Base-by-base conservation (phyloP, 2,113 vertebrate species). In the Lipophrys pholis region DNA sequence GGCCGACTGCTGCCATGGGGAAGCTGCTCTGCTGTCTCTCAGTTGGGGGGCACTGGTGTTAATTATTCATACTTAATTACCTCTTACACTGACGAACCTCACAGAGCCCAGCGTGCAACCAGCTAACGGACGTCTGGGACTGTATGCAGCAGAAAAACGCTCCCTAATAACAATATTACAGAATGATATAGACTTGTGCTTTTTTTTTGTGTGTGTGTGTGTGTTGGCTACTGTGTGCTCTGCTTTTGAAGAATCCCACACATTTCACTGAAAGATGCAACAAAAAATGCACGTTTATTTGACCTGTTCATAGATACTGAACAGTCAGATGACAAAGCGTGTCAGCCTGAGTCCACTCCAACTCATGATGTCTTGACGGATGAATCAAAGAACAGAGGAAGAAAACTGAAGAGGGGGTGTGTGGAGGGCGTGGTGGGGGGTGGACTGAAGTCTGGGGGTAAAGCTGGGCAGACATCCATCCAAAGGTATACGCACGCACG, bases 1-100 rank as follows among this genome's bases (percentile, higher is more conserved):
- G 78, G 55, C 83, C 42, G 70, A 85, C 88, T 87, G 73, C 86
- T 90, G 87, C 91, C 91, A 88, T 73, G 61, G 89, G 89, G 85
- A 89, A 88, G 82, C 85, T 69, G 70, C 86, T 82, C 79, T 74
- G 85, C 86, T 72, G 72, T 81, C 83, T 91, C 89, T 83, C 91
- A 88, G 83, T 89, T 51, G 81, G 87, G 84, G 87, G 78, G 61
- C 54, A 58, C 78, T 68, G 76, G 79, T 89, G 85, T 92, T 94
- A 95, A 94, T 95, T 93, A 95, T 94, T 94, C 90, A 94, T 92
- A 91, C 87, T 93, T 94, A 92, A 93, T 95, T 94, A 94, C 90
- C 90, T 88, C 86, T 90, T 87, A 90, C 80, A 71, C 82, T 85
- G 83, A 90, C 81, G 62, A 80, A 76, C 40, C 82, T 63, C 14